These are phyloP conservation scores for Thalassoma bifasciatum DNA, from an alignment of 2,113 vertebrate species.

Conservation along the genomic window DNA sequence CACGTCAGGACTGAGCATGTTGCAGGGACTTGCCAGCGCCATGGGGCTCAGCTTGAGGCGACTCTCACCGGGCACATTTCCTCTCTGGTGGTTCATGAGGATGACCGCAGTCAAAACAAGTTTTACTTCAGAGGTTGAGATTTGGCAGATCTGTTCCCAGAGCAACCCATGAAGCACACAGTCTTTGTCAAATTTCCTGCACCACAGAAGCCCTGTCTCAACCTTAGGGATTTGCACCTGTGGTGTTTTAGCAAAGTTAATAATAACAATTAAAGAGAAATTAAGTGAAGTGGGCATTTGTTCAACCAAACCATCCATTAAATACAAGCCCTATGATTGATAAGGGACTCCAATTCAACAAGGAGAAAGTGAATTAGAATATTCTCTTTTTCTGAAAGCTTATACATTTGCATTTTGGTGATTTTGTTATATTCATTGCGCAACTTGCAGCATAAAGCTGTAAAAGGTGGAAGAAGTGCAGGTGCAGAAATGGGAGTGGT, in stretches of 20 bases:
- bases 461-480: no score
- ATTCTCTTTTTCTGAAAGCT: neutral
- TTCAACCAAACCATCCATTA: slow-evolving; percentile 20
- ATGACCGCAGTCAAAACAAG: slow-evolving; percentile 37
- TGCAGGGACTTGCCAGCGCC: slow-evolving; percentile 15
- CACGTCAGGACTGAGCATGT: slow-evolving; percentile 26
- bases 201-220: slow-evolving; percentile 35
- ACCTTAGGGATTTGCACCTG: slow-evolving; percentile 18
- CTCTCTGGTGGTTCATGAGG: slow-evolving; percentile 14
- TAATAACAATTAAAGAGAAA: slow-evolving; percentile 26
- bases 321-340: slow-evolving; percentile 26
- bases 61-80: slow-evolving; percentile 24
- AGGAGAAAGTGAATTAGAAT: neutral
- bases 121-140: slow-evolving; percentile 16
- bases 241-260: slow-evolving; percentile 23
- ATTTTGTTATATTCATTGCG: no score
- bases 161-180: slow-evolving; percentile 1
- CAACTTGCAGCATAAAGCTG: no score
- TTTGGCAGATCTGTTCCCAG: slow-evolving; percentile 22
- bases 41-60: neutral
- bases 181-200: slow-evolving; percentile 19
- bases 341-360: neutral
- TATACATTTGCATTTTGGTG: neutral
- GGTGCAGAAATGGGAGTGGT: no score
- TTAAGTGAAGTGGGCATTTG: slow-evolving; percentile 20